Evolutionary conservation across 2,888 invertebrate genomes (phyloP).

Genomic region (Icerya purchasi): DNA sequence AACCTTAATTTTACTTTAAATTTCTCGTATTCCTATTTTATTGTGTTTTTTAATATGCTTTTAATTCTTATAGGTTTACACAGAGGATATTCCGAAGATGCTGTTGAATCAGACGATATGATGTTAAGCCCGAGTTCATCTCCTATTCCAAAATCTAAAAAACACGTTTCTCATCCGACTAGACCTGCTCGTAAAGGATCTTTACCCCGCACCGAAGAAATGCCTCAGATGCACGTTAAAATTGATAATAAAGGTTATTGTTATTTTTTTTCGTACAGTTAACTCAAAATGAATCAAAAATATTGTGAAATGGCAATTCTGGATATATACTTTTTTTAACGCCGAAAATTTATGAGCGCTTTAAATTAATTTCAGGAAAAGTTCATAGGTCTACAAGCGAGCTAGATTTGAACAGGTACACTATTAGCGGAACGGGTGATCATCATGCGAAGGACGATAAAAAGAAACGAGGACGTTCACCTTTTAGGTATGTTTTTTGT

Average conservation of each 20-base stretch:
- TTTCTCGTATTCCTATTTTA: too few species aligned
- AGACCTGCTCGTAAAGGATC: slow-evolving; percentile 58
- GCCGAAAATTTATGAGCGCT: too few species aligned
- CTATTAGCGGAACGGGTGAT: slow-evolving; percentile 21
- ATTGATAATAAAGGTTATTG: too few species aligned
- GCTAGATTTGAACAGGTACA: slow-evolving; percentile 46
- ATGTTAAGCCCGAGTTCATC: slow-evolving; percentile 25
- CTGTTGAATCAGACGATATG: slow-evolving; percentile 44
- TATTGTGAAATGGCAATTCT: not conserved
- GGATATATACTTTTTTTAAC: slow-evolving; percentile 11
- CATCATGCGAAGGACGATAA: slow-evolving; percentile 36
- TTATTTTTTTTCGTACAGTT: too few species aligned
- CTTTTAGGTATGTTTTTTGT: slow-evolving; percentile 64
- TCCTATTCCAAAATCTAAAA: slow-evolving; percentile 19
- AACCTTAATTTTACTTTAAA: too few species aligned
- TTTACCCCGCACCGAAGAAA: slow-evolving; percentile 30
- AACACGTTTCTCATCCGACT: slow-evolving; percentile 29
- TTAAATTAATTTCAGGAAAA: slow-evolving; percentile 23
- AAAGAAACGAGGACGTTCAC: slow-evolving; percentile 66
- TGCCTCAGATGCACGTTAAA: slow-evolving; percentile 19
- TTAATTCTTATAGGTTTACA: slow-evolving; percentile 39
- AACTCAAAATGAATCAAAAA: too few species aligned
- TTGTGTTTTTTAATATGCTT: slow-evolving; percentile 6
- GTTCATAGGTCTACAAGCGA: slow-evolving; percentile 56
- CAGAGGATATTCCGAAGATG: slow-evolving; percentile 65